Conservation (phyloP, 1,140 invertebrate genomes). For the Ceratitis capitata region DNA sequence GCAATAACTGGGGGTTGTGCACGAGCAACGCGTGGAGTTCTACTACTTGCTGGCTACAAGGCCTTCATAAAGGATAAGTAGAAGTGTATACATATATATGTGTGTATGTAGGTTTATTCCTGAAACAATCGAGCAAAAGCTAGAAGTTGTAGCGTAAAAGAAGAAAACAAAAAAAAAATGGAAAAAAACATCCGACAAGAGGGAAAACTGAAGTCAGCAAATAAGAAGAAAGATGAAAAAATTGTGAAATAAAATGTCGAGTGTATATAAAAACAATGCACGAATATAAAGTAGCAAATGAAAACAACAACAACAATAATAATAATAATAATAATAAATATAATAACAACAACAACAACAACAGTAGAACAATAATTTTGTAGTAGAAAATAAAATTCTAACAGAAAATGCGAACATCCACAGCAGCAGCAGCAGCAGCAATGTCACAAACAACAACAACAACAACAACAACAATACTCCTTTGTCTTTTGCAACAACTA, state of each 20-base stretch:
- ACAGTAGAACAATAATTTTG: not conserved
- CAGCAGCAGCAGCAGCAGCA: not conserved
- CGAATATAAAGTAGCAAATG: conserved; percentile 17
- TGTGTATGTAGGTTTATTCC: not conserved
- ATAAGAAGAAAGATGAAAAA: not conserved
- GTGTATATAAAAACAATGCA: conserved; percentile 18
- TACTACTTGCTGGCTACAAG: not conserved
- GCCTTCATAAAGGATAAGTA: not conserved
- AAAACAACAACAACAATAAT: not conserved
- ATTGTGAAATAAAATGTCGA: not conserved
- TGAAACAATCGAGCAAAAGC: not conserved
- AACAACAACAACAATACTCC: not conserved
- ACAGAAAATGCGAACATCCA: not conserved
- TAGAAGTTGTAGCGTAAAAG: not conserved
- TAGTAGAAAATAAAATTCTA: not conserved
- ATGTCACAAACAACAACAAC: not conserved
- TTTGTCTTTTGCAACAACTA: not conserved
- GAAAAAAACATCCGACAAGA: not conserved
- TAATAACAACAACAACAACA: not conserved
- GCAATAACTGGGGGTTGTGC: not conserved
- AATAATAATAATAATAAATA: not conserved
- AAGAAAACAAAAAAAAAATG: too few species aligned
- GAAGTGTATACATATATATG: not conserved
- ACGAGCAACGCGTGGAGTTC: not conserved
- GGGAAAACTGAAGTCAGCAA: not conserved